Evolutionary conservation across 2,888 invertebrate species (phyloP), one percentile per base, ranked within the genome.

Genomic region (Eupithecia vulgata): DNA sequence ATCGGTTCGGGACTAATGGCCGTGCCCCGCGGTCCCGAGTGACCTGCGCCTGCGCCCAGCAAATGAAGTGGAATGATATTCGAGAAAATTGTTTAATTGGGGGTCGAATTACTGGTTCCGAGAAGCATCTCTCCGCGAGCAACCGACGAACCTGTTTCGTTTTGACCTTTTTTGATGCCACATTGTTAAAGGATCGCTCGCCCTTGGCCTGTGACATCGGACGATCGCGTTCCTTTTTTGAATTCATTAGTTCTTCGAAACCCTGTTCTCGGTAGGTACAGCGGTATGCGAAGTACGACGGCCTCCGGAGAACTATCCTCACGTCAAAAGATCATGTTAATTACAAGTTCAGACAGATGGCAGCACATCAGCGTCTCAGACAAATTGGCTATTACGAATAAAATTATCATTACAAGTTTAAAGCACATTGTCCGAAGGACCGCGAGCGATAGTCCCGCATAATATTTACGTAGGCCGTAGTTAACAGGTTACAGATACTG

Each of bases 41-140:
- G 91, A 90, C 90, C 91, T 84, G 79, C 81, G 80, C 65, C 40
- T n/a, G 21, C 82, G 84, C 48, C 48, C 83, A 82, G 81, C 82
- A 85, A 89, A 89, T 87, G 86, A 88, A 90, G 86, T 85, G 85
- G 89, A 94, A 90, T 93, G 93, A 93, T 94, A 94, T 91, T 88
- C 85, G 88, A 90, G 92, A 90, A 91, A 93, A 93, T 93, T 92
- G 89, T 92, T 92, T 94, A 94, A 94, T 93, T 93, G 91, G 85
- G 87, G 88, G 84, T 88, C 87, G 90, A 93, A 93, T 93, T 93
- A 91, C 88, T 81, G 88, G 89, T 89, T 90, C 85, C 86, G 81
- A 84, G 88, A 88, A 87, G 81, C 83, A 82, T 83, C 83, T 79
- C 78, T 76, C 78, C 70, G 70, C 74, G 71, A 25, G 57, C 57